phyloP scores from a whole-genome alignment of 2,113 vertebrate species.

The Illadopsis cleaveri region DNA sequence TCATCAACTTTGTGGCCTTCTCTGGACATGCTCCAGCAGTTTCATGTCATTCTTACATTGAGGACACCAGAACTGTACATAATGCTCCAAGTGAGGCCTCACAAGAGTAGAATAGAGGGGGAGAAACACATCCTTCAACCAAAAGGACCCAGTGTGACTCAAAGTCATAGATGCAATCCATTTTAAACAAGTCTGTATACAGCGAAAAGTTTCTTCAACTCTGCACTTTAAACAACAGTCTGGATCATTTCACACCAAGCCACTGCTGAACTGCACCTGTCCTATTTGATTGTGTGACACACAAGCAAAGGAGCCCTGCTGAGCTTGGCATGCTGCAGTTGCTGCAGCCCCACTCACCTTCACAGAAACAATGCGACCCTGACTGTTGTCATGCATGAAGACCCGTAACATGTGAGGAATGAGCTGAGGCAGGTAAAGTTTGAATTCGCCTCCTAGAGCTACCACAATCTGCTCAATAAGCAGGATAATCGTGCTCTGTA shows the following conservation, averaged over 20 bases:
- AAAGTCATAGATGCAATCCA: neutral
- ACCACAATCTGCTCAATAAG: constrained; percentile 98
- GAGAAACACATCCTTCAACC: neutral
- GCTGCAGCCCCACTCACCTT: constrained; percentile 79
- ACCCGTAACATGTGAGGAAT: constrained; percentile 97
- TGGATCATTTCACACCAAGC: neutral
- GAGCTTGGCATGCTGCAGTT: rapidly evolving
- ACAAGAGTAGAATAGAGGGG: neutral
- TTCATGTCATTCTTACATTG: neutral
- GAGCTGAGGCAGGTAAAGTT: constrained; percentile 96
- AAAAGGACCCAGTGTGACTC: neutral
- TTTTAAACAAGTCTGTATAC: neutral
- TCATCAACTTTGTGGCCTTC: neutral
- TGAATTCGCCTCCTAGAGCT: constrained; percentile 95
- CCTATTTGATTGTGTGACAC: neutral
- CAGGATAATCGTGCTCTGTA: constrained; percentile 98
- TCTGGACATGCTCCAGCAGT: neutral
- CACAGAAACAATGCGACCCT: constrained; percentile 90
- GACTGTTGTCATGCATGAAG: constrained; percentile 98
- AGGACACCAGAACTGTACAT: neutral
- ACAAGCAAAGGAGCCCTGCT: neutral
- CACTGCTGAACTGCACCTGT: neutral
- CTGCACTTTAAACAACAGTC: neutral
- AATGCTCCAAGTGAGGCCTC: neutral
- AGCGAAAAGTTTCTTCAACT: neutral